Evolutionary conservation across 2,113 vertebrate species (phyloP), one percentile per base, ranked within the genome.

Genomic region (Willisornis vidua): DNA sequence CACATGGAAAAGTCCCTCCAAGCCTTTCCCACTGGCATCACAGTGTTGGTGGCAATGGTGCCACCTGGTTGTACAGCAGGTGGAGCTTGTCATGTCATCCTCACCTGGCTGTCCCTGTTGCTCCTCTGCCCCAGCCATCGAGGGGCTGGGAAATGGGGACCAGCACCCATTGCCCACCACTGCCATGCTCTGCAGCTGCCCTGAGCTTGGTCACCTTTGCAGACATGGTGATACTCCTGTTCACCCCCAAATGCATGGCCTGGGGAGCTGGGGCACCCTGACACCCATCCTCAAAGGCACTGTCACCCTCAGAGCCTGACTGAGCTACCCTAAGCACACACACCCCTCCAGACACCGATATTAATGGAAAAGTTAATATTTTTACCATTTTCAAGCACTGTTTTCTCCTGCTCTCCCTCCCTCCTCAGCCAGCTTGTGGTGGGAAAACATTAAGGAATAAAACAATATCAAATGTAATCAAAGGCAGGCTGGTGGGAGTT

Each of bases 401-500:
- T 35, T 68, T 86, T 28, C 43, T 71, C 59, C 43, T 35, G 7
- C 52, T 25, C 23, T 25, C 26, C 58, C 28, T 37, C 24, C 26
- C n/a, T 58, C 37, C 58, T 23, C 0, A 0, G 26, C 45, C 58
- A 49, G 74, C 37, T 74, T 52, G 43, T 0, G 4, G 72, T 88
- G 93, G 85, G 85, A 95, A 96, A 96, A 35, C 46, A 52, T n/a
- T 48, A 28, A 73, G 57, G 68, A 87, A 58, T 70, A 41, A 79
- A 78, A 10, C 63, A 48, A 48, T 71, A 90, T 58, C 87, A 66
- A 85, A 73, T 33, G 72, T 35, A 85, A 88, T 83, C 88, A 87
- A 85, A 96, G 68, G 33, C 85, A 70, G 63, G 82, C 78, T 82
- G 85, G 67, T 87, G 94, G 90, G 94, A 94, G 89, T 85, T 91